phyloP scores from a whole-genome alignment of 1,140 invertebrate genomes.

The Plectus sambesii region DNA sequence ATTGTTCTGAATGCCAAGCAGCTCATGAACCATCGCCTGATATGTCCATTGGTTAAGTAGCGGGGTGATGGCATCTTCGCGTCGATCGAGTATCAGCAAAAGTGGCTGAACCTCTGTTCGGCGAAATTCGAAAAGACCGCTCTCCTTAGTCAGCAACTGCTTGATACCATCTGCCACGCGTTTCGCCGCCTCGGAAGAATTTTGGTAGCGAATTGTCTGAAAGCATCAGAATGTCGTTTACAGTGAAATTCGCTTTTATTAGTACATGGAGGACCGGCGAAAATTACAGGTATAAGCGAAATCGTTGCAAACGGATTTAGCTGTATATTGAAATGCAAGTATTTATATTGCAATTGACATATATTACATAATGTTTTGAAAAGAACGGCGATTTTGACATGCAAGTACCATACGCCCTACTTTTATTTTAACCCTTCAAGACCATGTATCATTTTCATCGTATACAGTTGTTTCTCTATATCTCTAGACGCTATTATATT shows the following conservation, averaged over 20 bases:
- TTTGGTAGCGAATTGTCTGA: constrained; percentile 68
- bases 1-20: constrained; percentile 86
- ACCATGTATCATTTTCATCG: too few species aligned
- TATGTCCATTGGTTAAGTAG: constrained; percentile 99
- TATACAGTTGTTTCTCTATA: too few species aligned
- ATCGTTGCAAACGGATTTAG: constrained; percentile 67
- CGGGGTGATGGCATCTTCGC: constrained; percentile 87
- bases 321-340: too few species aligned
- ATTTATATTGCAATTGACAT: too few species aligned
- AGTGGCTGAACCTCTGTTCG: constrained; percentile 26
- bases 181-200: constrained; percentile 69
- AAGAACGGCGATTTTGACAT: too few species aligned
- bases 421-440: too few species aligned
- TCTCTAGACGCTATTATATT: too few species aligned
- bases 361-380: too few species aligned
- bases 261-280: constrained; percentile 75
- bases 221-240: too few species aligned
- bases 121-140: constrained; percentile 37
- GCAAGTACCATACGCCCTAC: too few species aligned
- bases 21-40: constrained; percentile 98
- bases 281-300: constrained; percentile 80
- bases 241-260: too few species aligned
- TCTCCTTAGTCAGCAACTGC: constrained; percentile 44
- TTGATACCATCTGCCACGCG: constrained; percentile 71
- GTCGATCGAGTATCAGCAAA: constrained; percentile 68